Percentiles rank a stretch among this genome's conserved stretches.
Conservation (phyloP, 2,113 vertebrate genomes). For the Heloderma charlesbogerti region DNA sequence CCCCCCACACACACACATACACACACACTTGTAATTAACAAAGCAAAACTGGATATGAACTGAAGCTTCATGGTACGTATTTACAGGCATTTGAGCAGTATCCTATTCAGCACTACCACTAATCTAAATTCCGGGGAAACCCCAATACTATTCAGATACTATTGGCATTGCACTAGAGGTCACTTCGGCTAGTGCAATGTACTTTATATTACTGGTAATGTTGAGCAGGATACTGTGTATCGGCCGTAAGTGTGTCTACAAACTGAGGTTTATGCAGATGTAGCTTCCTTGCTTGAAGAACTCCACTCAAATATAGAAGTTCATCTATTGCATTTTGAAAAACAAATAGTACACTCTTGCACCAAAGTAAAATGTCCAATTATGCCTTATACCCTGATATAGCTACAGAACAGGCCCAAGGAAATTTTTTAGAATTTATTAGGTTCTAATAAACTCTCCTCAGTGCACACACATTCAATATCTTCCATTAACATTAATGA, state of each 20-base stretch:
- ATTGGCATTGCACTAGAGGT: no score
- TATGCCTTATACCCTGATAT: neutral
- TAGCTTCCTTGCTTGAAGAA: neutral
- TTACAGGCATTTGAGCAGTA: no score
- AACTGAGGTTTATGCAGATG: neutral
- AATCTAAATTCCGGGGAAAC: no score
- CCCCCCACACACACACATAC: no score
- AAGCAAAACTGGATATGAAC: neutral
- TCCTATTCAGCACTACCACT: no score
- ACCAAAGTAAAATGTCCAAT: neutral
- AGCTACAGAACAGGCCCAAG: neutral
- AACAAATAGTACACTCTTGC: neutral
- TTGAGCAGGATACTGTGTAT: neutral
- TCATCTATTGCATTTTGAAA: neutral
- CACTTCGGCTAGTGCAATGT: no score
- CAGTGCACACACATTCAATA: conserved; percentile 58
- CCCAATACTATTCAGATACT: no score
- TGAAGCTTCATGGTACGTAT: neutral
- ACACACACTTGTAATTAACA: neutral
- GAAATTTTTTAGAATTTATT: conserved; percentile 61
- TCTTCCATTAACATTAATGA: conserved; percentile 77
- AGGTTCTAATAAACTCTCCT: conserved; percentile 65
- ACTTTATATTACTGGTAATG: no score
- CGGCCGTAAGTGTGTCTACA: neutral
- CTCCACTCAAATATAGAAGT: rapidly evolving